Percentiles rank a stretch among this genome's conserved stretches.
Conservation (phyloP, 2,113 vertebrate species). For the Tamias sibiricus region DNA sequence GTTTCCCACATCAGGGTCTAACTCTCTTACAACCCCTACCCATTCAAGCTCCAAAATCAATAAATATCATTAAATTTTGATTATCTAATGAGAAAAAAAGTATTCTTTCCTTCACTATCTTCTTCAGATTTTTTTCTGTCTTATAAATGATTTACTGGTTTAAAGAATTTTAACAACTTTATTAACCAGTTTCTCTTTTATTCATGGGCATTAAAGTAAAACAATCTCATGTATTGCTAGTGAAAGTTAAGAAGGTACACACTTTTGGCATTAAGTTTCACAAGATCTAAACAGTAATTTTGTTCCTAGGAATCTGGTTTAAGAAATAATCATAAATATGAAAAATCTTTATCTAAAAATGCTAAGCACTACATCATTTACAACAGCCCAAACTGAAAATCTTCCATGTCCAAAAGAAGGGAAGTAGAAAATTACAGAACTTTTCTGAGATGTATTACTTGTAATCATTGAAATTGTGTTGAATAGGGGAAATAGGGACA, state of each 20-base stretch:
- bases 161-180: background rate
- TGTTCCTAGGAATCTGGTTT: background rate
- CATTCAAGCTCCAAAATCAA: background rate
- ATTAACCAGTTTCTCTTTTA: background rate
- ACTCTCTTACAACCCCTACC: background rate
- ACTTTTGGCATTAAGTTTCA: background rate
- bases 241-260: background rate
- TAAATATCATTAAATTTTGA: background rate
- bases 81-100: background rate
- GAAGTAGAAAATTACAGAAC: background rate
- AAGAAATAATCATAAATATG: background rate
- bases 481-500: background rate
- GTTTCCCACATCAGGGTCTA: background rate
- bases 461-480: background rate
- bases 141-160: background rate
- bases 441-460: background rate
- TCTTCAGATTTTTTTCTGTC: background rate
- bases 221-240: background rate
- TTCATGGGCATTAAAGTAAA: background rate
- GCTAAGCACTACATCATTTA: background rate
- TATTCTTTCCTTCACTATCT: background rate
- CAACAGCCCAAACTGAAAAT: background rate
- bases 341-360: constrained; percentile 21
- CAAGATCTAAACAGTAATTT: background rate
- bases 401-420: background rate